These are phyloP conservation scores for Ailuropoda melanoleuca DNA, from an alignment of 2,113 vertebrate species.

Conservation along the genomic window DNA sequence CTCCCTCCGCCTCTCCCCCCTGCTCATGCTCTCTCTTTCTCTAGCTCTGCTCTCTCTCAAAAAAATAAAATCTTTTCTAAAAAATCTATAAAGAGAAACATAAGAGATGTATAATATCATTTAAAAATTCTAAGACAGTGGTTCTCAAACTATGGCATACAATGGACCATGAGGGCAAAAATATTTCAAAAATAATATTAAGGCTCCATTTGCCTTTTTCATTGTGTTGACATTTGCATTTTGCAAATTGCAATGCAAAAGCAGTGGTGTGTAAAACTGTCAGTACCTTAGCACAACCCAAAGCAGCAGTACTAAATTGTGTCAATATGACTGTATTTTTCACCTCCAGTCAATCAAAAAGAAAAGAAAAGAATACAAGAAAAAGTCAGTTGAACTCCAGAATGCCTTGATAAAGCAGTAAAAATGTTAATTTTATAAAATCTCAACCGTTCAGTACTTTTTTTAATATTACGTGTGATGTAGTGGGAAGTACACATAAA, in stretches of 20 bases:
- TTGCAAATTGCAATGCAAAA: constrained; percentile 4
- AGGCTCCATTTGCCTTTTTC: background rate
- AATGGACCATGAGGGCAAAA: background rate
- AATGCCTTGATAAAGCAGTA: background rate
- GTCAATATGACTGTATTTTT: background rate
- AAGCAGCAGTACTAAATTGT: background rate
- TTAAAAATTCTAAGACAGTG: background rate
- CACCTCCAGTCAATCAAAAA: background rate
- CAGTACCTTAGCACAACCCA: background rate
- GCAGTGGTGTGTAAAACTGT: background rate
- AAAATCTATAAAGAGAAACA: background rate
- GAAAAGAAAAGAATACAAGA: background rate
- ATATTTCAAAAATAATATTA: constrained; percentile 24
- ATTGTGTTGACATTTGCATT: background rate
- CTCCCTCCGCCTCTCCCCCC: background rate
- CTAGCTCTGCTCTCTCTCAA: background rate
- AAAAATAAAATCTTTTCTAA: background rate
- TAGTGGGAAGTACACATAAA: background rate
- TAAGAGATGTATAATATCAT: background rate
- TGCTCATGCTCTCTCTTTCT: background rate
- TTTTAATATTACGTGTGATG: background rate
- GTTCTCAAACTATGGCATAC: background rate
- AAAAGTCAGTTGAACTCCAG: background rate
- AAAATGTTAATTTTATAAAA: background rate
- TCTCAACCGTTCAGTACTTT: background rate